These are phyloP conservation scores for Dichetophora obliterata DNA, from an alignment of 2,888 invertebrate genomes.

Conservation along the genomic window DNA sequence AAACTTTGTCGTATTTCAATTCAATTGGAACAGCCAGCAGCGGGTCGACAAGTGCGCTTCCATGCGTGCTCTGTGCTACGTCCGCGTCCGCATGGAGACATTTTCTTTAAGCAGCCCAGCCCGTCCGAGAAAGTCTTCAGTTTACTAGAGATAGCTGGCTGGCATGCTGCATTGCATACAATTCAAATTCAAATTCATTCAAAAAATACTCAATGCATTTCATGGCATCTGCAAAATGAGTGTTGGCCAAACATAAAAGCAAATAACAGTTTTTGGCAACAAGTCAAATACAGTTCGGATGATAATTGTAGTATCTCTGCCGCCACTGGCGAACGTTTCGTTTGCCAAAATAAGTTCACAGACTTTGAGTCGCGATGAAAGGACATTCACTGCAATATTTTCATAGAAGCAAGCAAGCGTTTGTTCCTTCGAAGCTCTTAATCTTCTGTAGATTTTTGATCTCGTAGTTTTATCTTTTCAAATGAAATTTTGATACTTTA, in stretches of 20 bases:
- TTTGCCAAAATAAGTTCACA: conserved; percentile 33
- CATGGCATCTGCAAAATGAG: background rate
- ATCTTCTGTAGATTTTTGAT: background rate
- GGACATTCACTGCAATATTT: conserved; percentile 3
- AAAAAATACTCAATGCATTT: background rate
- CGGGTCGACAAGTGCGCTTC: background rate
- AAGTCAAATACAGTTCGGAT: conserved; percentile 26
- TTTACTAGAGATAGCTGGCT: background rate
- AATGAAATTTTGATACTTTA: too few species aligned
- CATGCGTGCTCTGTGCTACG: background rate
- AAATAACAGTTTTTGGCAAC: conserved; percentile 31
- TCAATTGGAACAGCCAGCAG: background rate
- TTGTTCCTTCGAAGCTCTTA: background rate
- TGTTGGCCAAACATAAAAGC: conserved; percentile 11
- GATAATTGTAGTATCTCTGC: conserved; percentile 26
- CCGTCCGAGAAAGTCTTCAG: background rate
- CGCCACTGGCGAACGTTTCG: conserved; percentile 30
- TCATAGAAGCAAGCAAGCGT: background rate
- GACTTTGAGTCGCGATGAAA: conserved; percentile 33
- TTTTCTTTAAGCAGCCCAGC: conserved; percentile 16
- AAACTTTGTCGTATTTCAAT: conserved; percentile 19
- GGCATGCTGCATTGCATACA: conserved; percentile 23
- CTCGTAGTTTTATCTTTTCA: too few species aligned
- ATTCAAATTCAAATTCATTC: conserved; percentile 21
- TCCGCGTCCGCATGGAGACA: conserved; percentile 29